Percentiles rank a stretch among this genome's conserved stretches.
Conservation (phyloP, 1,140 invertebrate genomes). For the Luehdorfia chinensis region DNA sequence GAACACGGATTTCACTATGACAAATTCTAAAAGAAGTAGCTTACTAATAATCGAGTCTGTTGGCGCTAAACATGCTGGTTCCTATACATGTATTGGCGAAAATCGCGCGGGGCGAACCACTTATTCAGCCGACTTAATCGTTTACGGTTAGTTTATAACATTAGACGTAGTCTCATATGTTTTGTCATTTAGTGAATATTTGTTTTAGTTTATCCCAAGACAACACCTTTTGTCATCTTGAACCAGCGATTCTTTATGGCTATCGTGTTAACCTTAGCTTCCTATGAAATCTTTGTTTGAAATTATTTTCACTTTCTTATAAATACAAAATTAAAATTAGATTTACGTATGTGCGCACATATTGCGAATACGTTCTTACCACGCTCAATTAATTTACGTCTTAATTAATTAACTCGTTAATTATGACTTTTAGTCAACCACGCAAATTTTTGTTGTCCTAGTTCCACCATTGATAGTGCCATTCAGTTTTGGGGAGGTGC, state of each 20-base stretch:
- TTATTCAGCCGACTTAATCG: constrained; percentile 81
- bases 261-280: too few species aligned
- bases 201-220: constrained; percentile 81
- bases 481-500: constrained; percentile 82
- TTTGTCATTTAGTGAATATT: constrained; percentile 60
- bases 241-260: too few species aligned
- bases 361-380: too few species aligned
- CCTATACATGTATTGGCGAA: constrained; percentile 88
- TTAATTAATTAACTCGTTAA: background rate
- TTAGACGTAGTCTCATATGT: constrained; percentile 47
- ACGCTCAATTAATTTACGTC: too few species aligned
- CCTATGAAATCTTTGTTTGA: too few species aligned
- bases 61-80: constrained; percentile 84
- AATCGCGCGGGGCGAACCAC: constrained; percentile 84
- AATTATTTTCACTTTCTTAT: too few species aligned
- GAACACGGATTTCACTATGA: constrained; percentile 79
- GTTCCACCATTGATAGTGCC: constrained; percentile 83
- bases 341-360: too few species aligned
- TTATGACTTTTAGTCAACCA: background rate
- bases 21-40: constrained; percentile 83
- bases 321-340: too few species aligned
- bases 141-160: constrained; percentile 82
- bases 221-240: constrained; percentile 82
- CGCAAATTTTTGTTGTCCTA: constrained; percentile 64
- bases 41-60: constrained; percentile 85